A percentile compares a stretch with the other conserved stretches of the same genome.
Conservation (phyloP, 2,797 vertebrate genomes). For the Scyliorhinus canicula region DNA sequence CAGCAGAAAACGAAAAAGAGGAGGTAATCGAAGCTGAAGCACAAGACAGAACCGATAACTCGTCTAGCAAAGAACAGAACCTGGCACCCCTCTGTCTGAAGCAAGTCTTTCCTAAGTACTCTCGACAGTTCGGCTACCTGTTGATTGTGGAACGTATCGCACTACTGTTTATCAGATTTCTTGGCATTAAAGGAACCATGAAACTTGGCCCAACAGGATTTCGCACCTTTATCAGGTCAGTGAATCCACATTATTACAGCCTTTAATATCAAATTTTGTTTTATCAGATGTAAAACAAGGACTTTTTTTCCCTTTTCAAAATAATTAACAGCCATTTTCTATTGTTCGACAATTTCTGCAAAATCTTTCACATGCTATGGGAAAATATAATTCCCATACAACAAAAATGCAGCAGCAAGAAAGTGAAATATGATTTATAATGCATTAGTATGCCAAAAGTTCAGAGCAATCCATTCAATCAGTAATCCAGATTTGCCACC, state of each 20-base stretch:
- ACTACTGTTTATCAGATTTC: conserved; percentile 81
- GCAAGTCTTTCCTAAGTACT: conserved; percentile 90
- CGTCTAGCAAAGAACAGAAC: conserved; percentile 33
- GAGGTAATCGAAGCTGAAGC: conserved; percentile 49
- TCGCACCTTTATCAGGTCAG: conserved; percentile 84
- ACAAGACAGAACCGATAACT: conserved; percentile 42
- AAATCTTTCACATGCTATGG: neutral
- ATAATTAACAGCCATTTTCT: neutral
- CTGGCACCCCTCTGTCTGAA: conserved; percentile 83
- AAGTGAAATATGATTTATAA: neutral
- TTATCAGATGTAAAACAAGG: neutral
- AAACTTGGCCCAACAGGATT: conserved; percentile 87
- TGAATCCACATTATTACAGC: neutral
- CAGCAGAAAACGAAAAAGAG: conserved; percentile 39
- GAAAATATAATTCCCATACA: neutral
- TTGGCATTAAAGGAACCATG: conserved; percentile 85
- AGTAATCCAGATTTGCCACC: neutral
- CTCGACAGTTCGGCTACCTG: conserved; percentile 82
- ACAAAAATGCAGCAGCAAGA: neutral
- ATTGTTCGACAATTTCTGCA: neutral
- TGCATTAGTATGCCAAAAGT: neutral
- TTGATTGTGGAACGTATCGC: conserved; percentile 79
- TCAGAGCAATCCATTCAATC: neutral
- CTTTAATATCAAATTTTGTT: neutral
- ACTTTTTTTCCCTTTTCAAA: neutral